Evolutionary conservation across 2,113 vertebrate species (phyloP).

Genomic region (Stomatorhinus ivindoensis): DNA sequence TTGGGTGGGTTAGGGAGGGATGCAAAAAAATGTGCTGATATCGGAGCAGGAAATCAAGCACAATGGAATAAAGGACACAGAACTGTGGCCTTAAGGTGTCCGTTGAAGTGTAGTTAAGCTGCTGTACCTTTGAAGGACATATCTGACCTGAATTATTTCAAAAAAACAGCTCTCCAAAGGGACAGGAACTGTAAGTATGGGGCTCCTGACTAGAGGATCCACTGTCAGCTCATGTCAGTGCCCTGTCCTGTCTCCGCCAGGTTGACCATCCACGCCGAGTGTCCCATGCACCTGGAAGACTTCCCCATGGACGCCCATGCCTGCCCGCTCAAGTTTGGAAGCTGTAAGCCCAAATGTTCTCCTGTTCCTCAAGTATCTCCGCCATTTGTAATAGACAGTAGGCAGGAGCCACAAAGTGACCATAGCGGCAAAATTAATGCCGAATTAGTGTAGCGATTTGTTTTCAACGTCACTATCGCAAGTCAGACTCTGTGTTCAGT

Average conservation of each 20-base stretch:
- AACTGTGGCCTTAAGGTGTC: not conserved
- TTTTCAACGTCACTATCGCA: not conserved
- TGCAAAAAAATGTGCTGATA: not conserved
- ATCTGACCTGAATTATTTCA: not conserved
- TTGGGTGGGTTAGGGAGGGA: not conserved
- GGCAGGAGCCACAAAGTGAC: not conserved
- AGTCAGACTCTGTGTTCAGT: not conserved
- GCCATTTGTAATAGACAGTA: not conserved
- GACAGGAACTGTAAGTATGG: not conserved
- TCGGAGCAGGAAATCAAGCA: not conserved
- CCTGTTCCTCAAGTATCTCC: not conserved
- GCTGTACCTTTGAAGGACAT: not conserved
- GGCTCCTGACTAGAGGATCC: not conserved
- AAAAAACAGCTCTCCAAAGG: not conserved
- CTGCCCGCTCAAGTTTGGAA: slow-evolving; percentile 96
- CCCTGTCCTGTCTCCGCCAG: slow-evolving; percentile 48
- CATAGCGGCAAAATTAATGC: not conserved
- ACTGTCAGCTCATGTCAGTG: not conserved
- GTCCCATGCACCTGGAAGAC: slow-evolving; percentile 97
- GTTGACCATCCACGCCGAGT: slow-evolving; percentile 94
- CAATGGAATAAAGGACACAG: not conserved
- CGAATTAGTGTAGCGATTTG: not conserved
- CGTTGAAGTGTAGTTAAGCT: not conserved
- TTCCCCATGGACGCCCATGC: slow-evolving; percentile 98
- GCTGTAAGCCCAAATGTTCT: slow-evolving; percentile 72